Evolutionary conservation across 2,113 vertebrate species (phyloP).

Genomic region (Coracopsis vasa): DNA sequence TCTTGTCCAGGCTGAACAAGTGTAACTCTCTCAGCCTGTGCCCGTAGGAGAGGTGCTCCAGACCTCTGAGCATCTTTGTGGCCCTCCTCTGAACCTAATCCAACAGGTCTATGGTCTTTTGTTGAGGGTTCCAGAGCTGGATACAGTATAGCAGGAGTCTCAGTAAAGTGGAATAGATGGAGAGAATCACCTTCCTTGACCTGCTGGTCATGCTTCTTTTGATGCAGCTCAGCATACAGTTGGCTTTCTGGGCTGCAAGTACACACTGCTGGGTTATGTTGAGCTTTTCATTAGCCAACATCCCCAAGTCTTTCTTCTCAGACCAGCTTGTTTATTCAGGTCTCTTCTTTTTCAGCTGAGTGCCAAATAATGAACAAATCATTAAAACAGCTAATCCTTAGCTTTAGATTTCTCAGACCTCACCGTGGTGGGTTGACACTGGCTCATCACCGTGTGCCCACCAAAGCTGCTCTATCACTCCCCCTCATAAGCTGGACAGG

Average conservation of each 20-base stretch:
- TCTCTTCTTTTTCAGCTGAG: not conserved
- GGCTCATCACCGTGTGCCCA: not conserved
- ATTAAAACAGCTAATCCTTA: not conserved
- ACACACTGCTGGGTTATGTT: not conserved
- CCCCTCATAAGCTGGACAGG: not conserved
- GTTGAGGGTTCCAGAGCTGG: not conserved
- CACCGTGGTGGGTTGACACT: not conserved
- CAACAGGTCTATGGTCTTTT: not conserved
- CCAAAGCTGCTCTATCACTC: not conserved
- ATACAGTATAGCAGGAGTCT: not conserved
- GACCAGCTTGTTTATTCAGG: not conserved
- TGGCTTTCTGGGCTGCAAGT: not conserved
- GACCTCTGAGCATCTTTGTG: not conserved
- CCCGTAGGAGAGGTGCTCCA: not conserved
- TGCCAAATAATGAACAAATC: not conserved
- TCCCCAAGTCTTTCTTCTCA: not conserved
- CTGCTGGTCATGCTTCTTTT: not conserved
- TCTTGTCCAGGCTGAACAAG: not conserved
- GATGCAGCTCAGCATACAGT: not conserved
- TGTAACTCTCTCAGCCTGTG: not conserved
- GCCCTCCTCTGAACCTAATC: not conserved
- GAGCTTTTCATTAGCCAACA: not conserved
- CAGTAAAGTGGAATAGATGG: not conserved
- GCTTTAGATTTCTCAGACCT: not conserved
- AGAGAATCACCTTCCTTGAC: not conserved